A percentile compares a stretch with the other conserved stretches of the same genome.
These are phyloP conservation scores for Seira sanloemensis DNA, from an alignment of 2,888 invertebrate genomes.

Conservation along the genomic window DNA sequence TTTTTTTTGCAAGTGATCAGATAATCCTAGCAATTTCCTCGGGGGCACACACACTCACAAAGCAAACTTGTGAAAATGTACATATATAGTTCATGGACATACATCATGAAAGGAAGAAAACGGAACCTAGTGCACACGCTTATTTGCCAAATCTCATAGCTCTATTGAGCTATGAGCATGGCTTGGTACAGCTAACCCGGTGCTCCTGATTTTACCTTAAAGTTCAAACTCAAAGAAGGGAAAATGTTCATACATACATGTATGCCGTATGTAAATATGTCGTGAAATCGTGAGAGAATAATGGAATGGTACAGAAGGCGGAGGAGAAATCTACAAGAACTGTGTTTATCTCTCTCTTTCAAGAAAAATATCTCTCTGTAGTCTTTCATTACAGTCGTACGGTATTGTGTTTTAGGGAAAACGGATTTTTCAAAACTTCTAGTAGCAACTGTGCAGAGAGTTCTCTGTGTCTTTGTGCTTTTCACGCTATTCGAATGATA, in stretches of 20 bases:
- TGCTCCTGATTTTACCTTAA: conserved; percentile 57
- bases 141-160: neutral
- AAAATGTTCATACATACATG: too few species aligned
- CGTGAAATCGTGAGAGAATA: conserved; percentile 6
- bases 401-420: neutral
- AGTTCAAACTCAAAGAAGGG: too few species aligned
- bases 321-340: neutral
- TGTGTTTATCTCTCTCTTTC: too few species aligned
- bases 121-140: neutral
- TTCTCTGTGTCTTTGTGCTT: too few species aligned
- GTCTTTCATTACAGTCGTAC: neutral
- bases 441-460: too few species aligned
- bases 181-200: conserved; percentile 54
- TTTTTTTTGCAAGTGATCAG: conserved; percentile 28
- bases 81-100: conserved; percentile 47
- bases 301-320: neutral
- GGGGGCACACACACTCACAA: conserved; percentile 10
- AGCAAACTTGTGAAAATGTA: neutral
- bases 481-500: neutral
- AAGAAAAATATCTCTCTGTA: neutral
- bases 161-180: too few species aligned
- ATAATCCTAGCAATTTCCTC: conserved; percentile 57
- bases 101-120: neutral
- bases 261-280: neutral
- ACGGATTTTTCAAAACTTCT: conserved; percentile 9